Evolutionary conservation across 1,140 invertebrate genomes (phyloP).

Genomic region (Palaemon carinicauda): DNA sequence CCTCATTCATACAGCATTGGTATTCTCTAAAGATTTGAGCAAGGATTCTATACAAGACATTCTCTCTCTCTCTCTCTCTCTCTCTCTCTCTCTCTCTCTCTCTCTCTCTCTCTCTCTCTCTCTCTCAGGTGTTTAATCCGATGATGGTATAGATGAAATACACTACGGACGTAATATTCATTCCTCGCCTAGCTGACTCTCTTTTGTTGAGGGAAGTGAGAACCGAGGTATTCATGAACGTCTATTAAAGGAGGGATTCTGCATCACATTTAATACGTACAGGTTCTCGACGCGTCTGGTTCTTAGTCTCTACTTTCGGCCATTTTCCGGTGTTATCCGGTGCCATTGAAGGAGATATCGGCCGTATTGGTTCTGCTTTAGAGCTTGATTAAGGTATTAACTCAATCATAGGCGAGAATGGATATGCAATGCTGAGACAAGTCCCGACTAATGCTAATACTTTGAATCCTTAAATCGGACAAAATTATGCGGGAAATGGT

Average conservation of each 20-base stretch:
- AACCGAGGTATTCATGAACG: conserved; percentile 39
- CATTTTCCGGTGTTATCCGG: not conserved
- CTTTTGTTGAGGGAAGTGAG: conserved; percentile 29
- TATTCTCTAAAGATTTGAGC: no score
- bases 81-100: not conserved
- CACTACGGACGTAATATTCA: not conserved
- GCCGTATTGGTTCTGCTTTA: no score
- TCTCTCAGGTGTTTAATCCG: not conserved
- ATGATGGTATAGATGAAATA: not conserved
- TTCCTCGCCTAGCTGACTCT: conserved; percentile 6
- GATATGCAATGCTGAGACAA: no score
- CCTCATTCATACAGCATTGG: no score
- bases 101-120: not conserved
- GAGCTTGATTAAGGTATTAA: no score
- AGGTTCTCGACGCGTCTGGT: not conserved
- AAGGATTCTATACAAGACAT: not conserved
- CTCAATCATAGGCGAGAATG: no score
- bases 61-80: not conserved
- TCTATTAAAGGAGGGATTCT: conserved; percentile 33
- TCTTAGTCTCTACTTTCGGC: not conserved
- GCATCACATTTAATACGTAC: conserved; percentile 39
- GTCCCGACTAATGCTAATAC: no score
- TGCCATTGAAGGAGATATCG: not conserved
- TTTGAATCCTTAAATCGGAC: no score
- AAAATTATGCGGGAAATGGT: no score